A percentile compares a stretch with the other conserved stretches of the same genome.
phyloP scores from a whole-genome alignment of 2,888 invertebrate genomes.

The Aphodius granarius region DNA sequence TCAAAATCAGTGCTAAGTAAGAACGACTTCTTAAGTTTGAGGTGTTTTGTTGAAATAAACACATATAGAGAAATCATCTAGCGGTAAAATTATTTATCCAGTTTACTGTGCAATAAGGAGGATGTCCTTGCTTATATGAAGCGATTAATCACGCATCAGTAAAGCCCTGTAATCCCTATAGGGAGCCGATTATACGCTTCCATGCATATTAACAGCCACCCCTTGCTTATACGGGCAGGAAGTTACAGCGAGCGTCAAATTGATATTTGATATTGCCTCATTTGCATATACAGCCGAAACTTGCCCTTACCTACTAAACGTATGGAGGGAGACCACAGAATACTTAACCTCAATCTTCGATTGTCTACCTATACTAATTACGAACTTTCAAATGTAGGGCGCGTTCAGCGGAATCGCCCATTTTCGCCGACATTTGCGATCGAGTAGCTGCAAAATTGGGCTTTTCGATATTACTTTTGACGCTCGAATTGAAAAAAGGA shows the following conservation, averaged over 20 bases:
- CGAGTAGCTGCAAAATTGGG: no score
- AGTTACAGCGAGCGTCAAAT: conserved; percentile 29
- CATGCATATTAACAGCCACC: conserved; percentile 46
- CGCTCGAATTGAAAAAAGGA: no score
- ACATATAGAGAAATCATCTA: conserved; percentile 42
- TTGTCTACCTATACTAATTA: background rate
- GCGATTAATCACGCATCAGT: conserved; percentile 54
- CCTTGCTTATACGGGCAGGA: conserved; percentile 26
- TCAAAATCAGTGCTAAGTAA: no score
- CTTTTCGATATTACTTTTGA: no score
- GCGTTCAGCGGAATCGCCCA: no score
- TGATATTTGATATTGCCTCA: conserved; percentile 13
- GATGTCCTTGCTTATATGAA: conserved; percentile 49
- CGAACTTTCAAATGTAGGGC: no score
- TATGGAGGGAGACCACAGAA: background rate
- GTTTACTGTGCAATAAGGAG: conserved; percentile 46
- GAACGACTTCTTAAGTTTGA: no score
- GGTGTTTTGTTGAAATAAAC: no score
- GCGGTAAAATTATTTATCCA: conserved; percentile 50
- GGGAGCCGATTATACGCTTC: conserved; percentile 52
- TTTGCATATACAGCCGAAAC: background rate
- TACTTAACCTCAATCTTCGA: background rate
- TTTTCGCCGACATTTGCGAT: no score
- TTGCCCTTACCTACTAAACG: background rate
- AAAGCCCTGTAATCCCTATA: conserved; percentile 51